Evolutionary conservation across 2,797 vertebrate species (phyloP).

Genomic region (Aulostomus chinensis): DNA sequence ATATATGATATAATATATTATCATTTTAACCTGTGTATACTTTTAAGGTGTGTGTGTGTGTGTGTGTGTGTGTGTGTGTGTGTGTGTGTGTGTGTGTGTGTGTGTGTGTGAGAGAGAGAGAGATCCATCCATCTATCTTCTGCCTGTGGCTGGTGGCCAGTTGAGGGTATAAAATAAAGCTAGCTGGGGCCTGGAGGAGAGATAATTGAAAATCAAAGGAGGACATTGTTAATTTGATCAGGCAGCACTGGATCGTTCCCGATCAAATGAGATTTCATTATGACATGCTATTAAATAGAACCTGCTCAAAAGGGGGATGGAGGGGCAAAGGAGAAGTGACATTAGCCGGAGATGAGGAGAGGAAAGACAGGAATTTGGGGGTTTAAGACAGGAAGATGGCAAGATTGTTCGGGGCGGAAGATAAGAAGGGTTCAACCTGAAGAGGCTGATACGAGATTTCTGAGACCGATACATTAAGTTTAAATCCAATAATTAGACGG

Average conservation of each 20-base stretch:
- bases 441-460: not conserved
- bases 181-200: conserved; percentile 72
- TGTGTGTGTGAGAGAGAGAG: conserved; percentile 19
- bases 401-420: not conserved
- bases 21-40: not conserved
- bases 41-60: not conserved
- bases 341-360: not conserved
- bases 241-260: conserved; percentile 87
- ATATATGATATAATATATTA: not conserved
- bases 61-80: conserved; percentile 10
- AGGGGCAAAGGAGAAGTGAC: conserved; percentile 3
- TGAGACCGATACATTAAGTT: not conserved
- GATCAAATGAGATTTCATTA: conserved; percentile 92
- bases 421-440: not conserved
- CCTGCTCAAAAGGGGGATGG: conserved; percentile 34
- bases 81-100: conserved; percentile 5
- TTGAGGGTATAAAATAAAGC: conserved; percentile 69
- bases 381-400: not conserved
- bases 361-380: not conserved
- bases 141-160: conserved; percentile 53
- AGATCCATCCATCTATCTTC: conserved; percentile 35
- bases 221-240: conserved; percentile 94
- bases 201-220: conserved; percentile 95
- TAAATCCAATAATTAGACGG: too few relatives aligned
- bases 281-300: conserved; percentile 88